A percentile compares a stretch with the other conserved stretches of the same genome.
These are phyloP conservation scores for Condylura cristata DNA, from an alignment of 2,113 vertebrate species.

Conservation along the genomic window DNA sequence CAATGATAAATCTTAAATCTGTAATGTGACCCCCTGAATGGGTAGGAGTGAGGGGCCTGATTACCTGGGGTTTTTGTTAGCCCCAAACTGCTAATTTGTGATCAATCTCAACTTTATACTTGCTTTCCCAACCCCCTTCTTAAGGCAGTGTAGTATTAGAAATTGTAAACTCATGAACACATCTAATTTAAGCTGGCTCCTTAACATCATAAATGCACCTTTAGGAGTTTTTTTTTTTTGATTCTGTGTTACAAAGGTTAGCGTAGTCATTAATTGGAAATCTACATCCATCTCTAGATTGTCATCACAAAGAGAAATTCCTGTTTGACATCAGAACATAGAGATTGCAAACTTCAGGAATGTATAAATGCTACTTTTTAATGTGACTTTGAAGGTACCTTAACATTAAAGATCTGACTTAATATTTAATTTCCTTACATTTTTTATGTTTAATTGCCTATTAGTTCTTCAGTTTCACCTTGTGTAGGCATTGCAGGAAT, in stretches of 20 bases:
- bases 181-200: constrained; percentile 32
- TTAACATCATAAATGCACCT: neutral
- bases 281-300: neutral
- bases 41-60: neutral
- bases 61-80: neutral
- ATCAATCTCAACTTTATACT: neutral
- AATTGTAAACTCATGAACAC: neutral
- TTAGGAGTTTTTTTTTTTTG: neutral
- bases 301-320: neutral
- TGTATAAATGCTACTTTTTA: neutral
- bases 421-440: constrained; percentile 1
- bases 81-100: neutral
- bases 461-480: constrained; percentile 48
- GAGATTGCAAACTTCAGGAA: neutral
- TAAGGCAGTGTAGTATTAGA: neutral
- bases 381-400: constrained; percentile 44
- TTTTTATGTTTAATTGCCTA: constrained; percentile 31
- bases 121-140: constrained; percentile 30
- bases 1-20: neutral
- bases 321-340: neutral
- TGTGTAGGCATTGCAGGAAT: constrained; percentile 41
- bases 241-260: neutral
- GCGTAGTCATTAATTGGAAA: constrained; percentile 2
- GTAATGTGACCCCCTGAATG: neutral
- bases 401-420: constrained; percentile 38